Percentiles rank a stretch among this genome's conserved stretches.
Evolutionary conservation across 2,113 vertebrate species (phyloP).

Genomic region (Indri indri): DNA sequence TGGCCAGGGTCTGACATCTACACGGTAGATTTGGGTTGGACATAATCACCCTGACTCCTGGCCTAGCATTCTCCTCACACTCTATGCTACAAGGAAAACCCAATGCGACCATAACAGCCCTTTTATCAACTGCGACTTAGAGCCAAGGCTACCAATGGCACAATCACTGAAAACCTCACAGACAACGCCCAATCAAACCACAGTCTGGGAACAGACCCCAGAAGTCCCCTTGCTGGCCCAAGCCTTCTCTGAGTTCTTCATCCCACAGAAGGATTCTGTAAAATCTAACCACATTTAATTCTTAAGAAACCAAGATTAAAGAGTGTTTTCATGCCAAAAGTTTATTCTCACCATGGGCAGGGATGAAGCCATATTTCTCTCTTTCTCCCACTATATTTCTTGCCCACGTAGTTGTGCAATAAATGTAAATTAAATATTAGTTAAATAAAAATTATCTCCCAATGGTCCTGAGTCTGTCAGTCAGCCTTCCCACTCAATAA

Average conservation of each 20-base stretch:
- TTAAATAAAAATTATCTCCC: background rate
- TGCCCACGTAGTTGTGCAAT: background rate
- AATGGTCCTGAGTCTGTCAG: background rate
- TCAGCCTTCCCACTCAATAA: background rate
- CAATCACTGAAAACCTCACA: background rate
- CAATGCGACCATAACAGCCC: background rate
- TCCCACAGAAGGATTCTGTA: background rate
- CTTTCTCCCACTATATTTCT: background rate
- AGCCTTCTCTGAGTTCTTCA: background rate
- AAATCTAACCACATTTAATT: background rate
- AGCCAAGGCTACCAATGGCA: background rate
- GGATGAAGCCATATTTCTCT: background rate
- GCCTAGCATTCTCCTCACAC: background rate
- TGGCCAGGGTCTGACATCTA: background rate
- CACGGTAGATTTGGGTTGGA: background rate
- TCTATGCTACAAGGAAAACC: background rate
- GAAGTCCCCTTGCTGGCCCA: background rate
- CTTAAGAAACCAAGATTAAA: background rate
- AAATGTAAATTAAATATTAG: constrained; percentile 27
- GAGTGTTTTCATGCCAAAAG: background rate
- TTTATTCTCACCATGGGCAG: background rate
- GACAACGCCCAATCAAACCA: background rate
- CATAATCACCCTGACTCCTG: background rate
- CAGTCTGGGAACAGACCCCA: background rate
- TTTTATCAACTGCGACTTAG: background rate